Conservation (phyloP, 2,113 vertebrate genomes). For the Alethe diademata region DNA sequence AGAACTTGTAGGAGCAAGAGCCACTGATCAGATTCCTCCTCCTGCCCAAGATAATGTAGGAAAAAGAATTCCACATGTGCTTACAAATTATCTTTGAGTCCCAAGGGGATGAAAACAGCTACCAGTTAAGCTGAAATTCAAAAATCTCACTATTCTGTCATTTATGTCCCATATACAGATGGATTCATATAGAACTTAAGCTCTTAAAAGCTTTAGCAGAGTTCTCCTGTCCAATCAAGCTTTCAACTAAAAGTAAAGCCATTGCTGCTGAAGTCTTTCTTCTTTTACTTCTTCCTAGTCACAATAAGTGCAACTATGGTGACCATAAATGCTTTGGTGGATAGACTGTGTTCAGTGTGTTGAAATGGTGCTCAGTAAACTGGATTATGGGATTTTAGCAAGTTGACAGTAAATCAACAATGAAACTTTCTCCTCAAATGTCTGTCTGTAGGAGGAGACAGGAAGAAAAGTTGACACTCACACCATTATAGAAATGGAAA, state of each 20-base stretch:
- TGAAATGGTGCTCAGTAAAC: neutral
- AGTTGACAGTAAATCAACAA: neutral
- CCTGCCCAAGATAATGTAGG: fast-evolving
- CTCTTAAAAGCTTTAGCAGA: neutral
- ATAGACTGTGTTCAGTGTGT: neutral
- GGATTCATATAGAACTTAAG: neutral
- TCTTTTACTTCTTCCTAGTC: neutral
- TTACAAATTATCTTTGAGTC: neutral
- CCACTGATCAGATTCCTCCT: neutral
- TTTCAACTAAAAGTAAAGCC: neutral
- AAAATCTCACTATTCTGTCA: neutral
- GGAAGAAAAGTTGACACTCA: neutral
- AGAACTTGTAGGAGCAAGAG: neutral
- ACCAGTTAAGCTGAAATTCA: neutral
- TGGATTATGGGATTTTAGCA: neutral
- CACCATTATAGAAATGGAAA: neutral
- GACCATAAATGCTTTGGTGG: neutral
- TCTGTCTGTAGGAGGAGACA: neutral
- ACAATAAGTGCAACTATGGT: neutral
- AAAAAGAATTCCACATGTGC: neutral
- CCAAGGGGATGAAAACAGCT: neutral
- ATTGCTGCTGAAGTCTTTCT: neutral
- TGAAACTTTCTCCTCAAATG: neutral
- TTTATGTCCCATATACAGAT: neutral
- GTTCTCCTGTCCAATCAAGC: neutral